Conservation (phyloP, 2,888 invertebrate species). For the Drosophila nigritarsus region DNA sequence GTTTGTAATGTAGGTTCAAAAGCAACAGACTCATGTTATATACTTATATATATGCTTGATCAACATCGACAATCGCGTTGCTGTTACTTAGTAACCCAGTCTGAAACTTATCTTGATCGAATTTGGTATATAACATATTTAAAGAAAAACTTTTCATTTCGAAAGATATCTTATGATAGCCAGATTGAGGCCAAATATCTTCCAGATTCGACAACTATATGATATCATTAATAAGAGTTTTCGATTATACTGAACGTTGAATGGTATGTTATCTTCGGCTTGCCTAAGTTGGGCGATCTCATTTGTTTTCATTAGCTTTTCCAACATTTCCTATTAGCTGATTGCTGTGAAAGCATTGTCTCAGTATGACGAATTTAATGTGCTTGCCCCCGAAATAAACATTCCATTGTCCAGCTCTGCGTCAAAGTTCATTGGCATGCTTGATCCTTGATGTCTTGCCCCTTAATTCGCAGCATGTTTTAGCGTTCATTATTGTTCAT, state of each 20-base stretch:
- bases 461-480: conserved; percentile 40
- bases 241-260: not conserved
- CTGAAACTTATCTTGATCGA: not conserved
- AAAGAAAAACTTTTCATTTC: not conserved
- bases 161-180: too few relatives aligned
- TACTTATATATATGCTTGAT: not conserved
- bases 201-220: not conserved
- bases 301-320: not conserved
- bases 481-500: conserved; percentile 62
- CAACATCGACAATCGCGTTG: not conserved
- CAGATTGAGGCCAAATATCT: not conserved
- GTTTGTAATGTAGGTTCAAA: too few relatives aligned
- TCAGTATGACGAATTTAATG: not conserved
- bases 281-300: not conserved
- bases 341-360: not conserved
- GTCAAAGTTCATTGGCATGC: conserved; percentile 50
- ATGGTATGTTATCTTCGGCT: not conserved
- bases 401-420: not conserved
- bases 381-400: not conserved
- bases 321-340: not conserved
- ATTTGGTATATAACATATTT: not conserved
- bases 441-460: conserved; percentile 18
- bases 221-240: not conserved
- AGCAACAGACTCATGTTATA: not conserved
- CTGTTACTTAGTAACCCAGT: not conserved